Evolutionary conservation across 1,140 invertebrate genomes (phyloP), one percentile per base, ranked within the genome.

Genomic region (Hirudo medicinalis): DNA sequence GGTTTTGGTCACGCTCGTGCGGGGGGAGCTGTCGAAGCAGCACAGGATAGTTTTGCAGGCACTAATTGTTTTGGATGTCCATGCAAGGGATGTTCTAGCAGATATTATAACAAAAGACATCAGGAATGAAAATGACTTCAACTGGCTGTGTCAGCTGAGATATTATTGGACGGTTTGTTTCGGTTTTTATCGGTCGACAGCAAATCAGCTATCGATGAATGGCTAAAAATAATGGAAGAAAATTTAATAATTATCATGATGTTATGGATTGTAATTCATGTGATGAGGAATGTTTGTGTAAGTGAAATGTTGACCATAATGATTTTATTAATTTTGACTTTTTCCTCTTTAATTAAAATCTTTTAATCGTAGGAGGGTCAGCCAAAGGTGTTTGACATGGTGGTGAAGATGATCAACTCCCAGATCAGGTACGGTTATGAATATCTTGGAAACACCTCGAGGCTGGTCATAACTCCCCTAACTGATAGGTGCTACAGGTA

Each of bases 121-220:
- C 6, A 83, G 79, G 11, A 85, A 84, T 54, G 85, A 88, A 57
- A 87, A 89, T 74, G 91, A 96, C 77, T 96, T 96, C 79, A 87
- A 90, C 70, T 97, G 94, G 94, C 82, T 95, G 8, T 90, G 89
- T 78, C 91, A 96, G 78, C 80, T 97, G n/a, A 84, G 94, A 70
- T 97, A 97, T 79, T 98, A 97, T 79, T 96, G 92, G 91, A 88
- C 90, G 71, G 77, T 79, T 76, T 78, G 80, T 70, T 79, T 77
- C 29, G 79, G 80, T 71, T 78, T 82, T 76, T 82, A 57, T 57
- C 5, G 20, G 20, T 57, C 5, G 5, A 20, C 25, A 57, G 9
- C 25, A 57, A 57, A 57, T 57, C 20, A 57, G 25, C 9, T 74
- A 77, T 80, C 19, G 79, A 83, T 22, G 78, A 78, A 71, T 25